A percentile compares a stretch with the other conserved stretches of the same genome.
Evolutionary conservation across 37 sponge, comb jelly and placozoan genomes (phyloP).

Genomic region (Amphimedon queenslandica): DNA sequence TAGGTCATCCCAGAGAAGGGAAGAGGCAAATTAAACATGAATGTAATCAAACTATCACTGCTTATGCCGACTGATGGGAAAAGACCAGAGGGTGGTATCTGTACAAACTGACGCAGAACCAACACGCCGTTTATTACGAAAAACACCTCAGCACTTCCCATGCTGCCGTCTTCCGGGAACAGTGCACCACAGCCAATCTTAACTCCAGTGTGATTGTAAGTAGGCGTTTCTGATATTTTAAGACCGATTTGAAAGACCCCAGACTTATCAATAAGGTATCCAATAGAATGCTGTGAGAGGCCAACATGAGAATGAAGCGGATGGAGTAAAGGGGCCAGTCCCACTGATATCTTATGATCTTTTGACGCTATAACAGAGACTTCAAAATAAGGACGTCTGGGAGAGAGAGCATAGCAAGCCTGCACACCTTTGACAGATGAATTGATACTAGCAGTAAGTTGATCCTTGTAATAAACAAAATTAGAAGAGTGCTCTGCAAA

Average conservation of each 20-base stretch:
- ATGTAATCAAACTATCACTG: conserved; percentile 28
- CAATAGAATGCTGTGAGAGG: conserved; percentile 46
- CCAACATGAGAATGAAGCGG: conserved; percentile 58
- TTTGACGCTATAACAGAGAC: conserved; percentile 16
- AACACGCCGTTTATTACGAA: conserved; percentile 54
- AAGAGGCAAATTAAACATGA: conserved; percentile 16
- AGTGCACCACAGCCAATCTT: conserved; percentile 63
- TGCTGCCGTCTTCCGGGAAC: conserved; percentile 37
- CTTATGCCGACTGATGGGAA: conserved; percentile 67
- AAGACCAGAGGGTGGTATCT: conserved; percentile 49
- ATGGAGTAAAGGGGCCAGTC: conserved; percentile 47
- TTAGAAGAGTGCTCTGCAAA: not conserved
- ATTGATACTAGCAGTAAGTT: not conserved
- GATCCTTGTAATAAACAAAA: not conserved
- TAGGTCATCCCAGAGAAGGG: conserved; percentile 28
- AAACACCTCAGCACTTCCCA: conserved; percentile 47
- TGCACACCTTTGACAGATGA: conserved; percentile 29
- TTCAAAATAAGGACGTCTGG: conserved; percentile 57
- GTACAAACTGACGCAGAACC: conserved; percentile 29
- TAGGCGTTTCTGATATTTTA: conserved; percentile 2
- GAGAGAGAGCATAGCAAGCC: conserved; percentile 56
- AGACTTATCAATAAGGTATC: conserved; percentile 51
- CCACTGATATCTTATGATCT: conserved; percentile 41
- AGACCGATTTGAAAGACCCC: conserved; percentile 26
- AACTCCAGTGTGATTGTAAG: conserved; percentile 21